Conservation (phyloP, 2,797 vertebrate species). For the Clarias laeviceps region DNA sequence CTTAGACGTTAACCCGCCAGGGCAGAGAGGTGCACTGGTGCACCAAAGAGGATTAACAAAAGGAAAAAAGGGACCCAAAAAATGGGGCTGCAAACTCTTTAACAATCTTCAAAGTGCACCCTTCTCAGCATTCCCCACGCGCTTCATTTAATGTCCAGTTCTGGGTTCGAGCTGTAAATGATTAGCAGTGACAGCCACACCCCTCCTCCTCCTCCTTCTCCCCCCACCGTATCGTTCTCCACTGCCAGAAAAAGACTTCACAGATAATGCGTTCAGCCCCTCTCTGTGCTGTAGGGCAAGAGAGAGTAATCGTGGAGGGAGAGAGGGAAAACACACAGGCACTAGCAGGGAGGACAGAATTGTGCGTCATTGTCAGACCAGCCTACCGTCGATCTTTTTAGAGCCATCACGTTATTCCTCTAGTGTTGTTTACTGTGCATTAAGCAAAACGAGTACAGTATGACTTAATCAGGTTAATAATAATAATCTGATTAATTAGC, state of each 20-base stretch:
- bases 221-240: conserved; percentile 17
- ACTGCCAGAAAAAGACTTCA: conserved; percentile 29
- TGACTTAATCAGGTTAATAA: conserved; percentile 17
- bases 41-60: conserved; percentile 49
- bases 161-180: conserved; percentile 14
- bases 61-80: background rate
- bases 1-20: conserved; percentile 46
- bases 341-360: conserved; percentile 47
- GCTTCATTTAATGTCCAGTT: conserved; percentile 6
- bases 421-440: background rate
- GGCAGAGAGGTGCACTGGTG: conserved; percentile 39
- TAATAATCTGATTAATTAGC: background rate
- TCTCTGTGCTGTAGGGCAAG: conserved; percentile 44
- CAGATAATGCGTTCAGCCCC: conserved; percentile 60
- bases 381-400: conserved; percentile 52
- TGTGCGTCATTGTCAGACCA: conserved; percentile 52
- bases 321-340: conserved; percentile 43
- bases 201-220: background rate
- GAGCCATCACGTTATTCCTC: conserved; percentile 59
- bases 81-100: conserved; percentile 37
- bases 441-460: background rate
- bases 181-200: conserved; percentile 55
- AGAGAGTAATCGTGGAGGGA: conserved; percentile 11
- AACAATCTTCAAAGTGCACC: conserved; percentile 29
- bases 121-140: conserved; percentile 35